Conservation (phyloP, 2,888 invertebrate species). For the Meteorus cinctellus region DNA sequence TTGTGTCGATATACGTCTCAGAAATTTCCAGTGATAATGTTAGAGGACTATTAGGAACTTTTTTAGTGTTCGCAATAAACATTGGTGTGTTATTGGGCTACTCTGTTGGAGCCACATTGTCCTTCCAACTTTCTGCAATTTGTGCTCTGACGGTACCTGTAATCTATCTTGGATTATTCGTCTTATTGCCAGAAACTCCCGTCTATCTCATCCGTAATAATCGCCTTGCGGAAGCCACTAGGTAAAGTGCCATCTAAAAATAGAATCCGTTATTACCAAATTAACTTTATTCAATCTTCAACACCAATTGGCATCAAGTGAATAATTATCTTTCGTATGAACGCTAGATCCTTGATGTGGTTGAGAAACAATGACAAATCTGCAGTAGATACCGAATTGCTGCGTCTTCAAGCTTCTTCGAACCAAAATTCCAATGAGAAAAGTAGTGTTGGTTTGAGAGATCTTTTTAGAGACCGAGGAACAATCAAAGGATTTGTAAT, state of each 20-base stretch:
- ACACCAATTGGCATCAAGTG: conserved; percentile 24
- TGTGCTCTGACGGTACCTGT: conserved; percentile 71
- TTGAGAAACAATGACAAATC: conserved; percentile 61
- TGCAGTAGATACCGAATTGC: conserved; percentile 61
- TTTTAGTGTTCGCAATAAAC: conserved; percentile 75
- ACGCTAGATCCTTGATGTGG: conserved; percentile 49
- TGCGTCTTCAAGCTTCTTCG: conserved; percentile 56
- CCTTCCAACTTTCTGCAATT: conserved; percentile 73
- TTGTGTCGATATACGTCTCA: conserved; percentile 78
- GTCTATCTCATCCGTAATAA: conserved; percentile 70
- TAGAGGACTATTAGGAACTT: conserved; percentile 76
- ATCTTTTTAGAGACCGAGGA: conserved; percentile 69
- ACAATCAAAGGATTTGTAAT: conserved; percentile 70
- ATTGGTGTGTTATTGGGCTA: conserved; percentile 72
- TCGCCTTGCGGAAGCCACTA: conserved; percentile 63
- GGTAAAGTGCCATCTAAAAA: conserved; percentile 22
- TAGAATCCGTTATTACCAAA: conserved; percentile 1
- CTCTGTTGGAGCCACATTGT: conserved; percentile 71
- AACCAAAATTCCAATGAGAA: conserved; percentile 55
- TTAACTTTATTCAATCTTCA: conserved; percentile 20
- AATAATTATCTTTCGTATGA: conserved; percentile 30
- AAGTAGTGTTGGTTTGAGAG: conserved; percentile 58
- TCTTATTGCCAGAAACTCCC: conserved; percentile 77
- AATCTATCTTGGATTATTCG: conserved; percentile 70
- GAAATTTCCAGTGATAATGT: conserved; percentile 78